Evolutionary conservation across 1,140 invertebrate genomes (phyloP).

Genomic region (Pseudomyrmex concolor): DNA sequence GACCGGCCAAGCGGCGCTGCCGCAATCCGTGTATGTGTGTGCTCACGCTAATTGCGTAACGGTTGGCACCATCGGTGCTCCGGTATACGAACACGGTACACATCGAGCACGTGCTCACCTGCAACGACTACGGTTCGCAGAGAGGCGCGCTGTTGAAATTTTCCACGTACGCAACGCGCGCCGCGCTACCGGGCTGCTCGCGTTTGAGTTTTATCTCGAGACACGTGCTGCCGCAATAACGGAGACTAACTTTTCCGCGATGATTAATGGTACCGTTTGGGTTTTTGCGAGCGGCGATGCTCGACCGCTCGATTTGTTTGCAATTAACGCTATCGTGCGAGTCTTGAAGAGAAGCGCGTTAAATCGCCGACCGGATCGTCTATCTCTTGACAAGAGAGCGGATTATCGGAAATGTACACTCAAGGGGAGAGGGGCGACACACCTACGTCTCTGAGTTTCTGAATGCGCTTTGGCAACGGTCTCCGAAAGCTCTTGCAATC

Average conservation of each 20-base stretch:
- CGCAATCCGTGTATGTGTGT: conserved; percentile 34
- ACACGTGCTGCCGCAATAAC: background rate
- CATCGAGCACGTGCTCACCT: conserved; percentile 57
- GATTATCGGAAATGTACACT: conserved; percentile 48
- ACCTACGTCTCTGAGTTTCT: conserved; percentile 38
- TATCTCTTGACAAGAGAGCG: background rate
- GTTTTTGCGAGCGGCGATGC: too few relatives aligned
- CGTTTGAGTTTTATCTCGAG: background rate
- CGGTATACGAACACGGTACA: conserved; percentile 48
- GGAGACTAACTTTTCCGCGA: conserved; percentile 8
- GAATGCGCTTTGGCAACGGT: conserved; percentile 59
- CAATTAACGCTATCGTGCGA: background rate
- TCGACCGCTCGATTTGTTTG: background rate
- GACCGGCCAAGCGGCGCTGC: conserved; percentile 49
- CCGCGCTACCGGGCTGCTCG: background rate
- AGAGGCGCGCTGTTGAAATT: conserved; percentile 49
- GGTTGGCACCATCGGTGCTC: conserved; percentile 57
- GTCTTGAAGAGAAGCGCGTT: too few relatives aligned
- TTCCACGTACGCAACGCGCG: conserved; percentile 24
- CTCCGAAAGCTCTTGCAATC: conserved; percentile 41
- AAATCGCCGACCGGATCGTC: background rate
- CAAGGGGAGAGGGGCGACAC: background rate
- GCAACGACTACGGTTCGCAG: conserved; percentile 1
- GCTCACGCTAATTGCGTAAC: conserved; percentile 61
- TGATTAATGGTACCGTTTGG: background rate